Conservation (phyloP, 2,888 invertebrate species). For the Netelia inedita region DNA sequence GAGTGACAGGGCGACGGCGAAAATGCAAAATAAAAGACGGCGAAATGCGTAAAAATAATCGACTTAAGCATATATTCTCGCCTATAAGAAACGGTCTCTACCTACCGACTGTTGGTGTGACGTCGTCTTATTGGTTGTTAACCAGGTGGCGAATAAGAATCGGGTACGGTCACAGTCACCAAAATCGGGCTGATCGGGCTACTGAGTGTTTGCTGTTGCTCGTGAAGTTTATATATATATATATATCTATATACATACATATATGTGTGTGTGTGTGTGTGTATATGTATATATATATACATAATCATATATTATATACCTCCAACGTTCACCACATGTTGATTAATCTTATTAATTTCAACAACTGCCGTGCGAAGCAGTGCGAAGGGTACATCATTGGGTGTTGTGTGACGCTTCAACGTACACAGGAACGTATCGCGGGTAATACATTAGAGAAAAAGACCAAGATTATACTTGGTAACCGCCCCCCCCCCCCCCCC, state of each 20-base stretch:
- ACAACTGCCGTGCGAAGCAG: conserved; percentile 68
- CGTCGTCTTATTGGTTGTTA: conserved; percentile 61
- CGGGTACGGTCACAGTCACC: conserved; percentile 77
- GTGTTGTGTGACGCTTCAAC: conserved; percentile 73
- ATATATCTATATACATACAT: conserved; percentile 49
- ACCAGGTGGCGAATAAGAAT: conserved; percentile 47
- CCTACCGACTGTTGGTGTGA: conserved; percentile 67
- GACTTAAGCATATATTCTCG: too few species aligned
- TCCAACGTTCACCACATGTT: conserved; percentile 78
- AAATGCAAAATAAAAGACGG: too few species aligned
- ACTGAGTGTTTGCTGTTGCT: conserved; percentile 74
- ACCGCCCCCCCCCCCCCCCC: conserved; percentile 13
- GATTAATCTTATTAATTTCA: conserved; percentile 76
- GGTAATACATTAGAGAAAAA: conserved; percentile 27
- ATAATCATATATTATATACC: conserved; percentile 1
- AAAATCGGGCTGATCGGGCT: conserved; percentile 80
- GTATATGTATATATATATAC: conserved; percentile 5
- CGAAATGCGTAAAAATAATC: too few species aligned
- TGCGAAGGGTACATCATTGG: conserved; percentile 65
- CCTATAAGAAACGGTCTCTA: not conserved
- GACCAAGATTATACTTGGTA: conserved; percentile 21
- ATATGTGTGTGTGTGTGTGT: too few species aligned
- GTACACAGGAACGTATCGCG: conserved; percentile 12
- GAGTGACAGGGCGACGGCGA: too few species aligned
- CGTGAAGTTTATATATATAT: conserved; percentile 22